Percentiles rank a stretch among this genome's conserved stretches.
Conservation (phyloP, 2,797 vertebrate genomes). For the Paramormyrops hopkinsi region DNA sequence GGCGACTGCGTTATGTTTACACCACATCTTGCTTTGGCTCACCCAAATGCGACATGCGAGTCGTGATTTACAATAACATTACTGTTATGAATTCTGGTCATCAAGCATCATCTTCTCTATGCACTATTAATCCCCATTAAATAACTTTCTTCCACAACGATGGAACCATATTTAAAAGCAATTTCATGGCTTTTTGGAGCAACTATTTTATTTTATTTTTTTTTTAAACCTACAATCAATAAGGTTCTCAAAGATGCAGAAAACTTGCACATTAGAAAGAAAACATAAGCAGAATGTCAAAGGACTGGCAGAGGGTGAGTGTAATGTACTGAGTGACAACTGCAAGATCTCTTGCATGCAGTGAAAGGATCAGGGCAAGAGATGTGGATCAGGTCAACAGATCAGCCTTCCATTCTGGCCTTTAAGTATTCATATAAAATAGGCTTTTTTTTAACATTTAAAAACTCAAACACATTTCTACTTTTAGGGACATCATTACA, state of each 20-base stretch:
- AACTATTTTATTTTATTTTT: neutral
- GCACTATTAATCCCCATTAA: neutral
- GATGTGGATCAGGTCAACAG: neutral
- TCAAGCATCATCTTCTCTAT: neutral
- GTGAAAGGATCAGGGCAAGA: neutral
- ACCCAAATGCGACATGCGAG: neutral
- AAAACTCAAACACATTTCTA: neutral
- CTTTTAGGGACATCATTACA: neutral
- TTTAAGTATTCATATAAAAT: neutral
- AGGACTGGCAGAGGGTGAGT: neutral
- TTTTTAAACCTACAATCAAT: neutral
- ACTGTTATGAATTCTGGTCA: neutral
- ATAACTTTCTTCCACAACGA: neutral
- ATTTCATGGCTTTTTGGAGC: slow-evolving; percentile 1
- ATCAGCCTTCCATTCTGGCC: neutral
- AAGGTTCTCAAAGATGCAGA: neutral
- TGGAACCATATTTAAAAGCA: neutral
- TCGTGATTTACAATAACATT: neutral
- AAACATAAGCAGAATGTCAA: neutral
- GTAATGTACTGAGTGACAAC: neutral
- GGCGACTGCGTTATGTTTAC: neutral
- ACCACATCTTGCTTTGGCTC: neutral
- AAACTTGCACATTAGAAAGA: neutral
- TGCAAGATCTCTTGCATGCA: neutral
- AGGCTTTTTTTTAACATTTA: neutral